A percentile compares a stretch with the other conserved stretches of the same genome.
Evolutionary conservation across 1,140 invertebrate genomes (phyloP).

Genomic region (Drosophila lini): DNA sequence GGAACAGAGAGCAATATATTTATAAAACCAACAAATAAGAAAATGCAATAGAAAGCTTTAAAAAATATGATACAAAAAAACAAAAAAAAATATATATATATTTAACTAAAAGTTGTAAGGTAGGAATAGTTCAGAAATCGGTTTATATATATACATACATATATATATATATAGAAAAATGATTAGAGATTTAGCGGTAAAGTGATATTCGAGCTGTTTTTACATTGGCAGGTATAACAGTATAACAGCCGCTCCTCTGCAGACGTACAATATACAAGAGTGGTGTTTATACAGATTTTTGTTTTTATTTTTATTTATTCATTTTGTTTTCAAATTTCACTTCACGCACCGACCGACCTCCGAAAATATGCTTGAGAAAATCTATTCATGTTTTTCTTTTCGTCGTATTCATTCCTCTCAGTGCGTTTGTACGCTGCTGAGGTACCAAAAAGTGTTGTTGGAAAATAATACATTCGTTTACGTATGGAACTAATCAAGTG

Average conservation of each 20-base stretch:
- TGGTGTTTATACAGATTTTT: conserved; percentile 31
- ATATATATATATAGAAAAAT: conserved; percentile 26
- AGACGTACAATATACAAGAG: conserved; percentile 29
- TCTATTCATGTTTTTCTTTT: conserved; percentile 79
- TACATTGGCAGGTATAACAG: conserved; percentile 38
- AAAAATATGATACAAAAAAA: conserved; percentile 32
- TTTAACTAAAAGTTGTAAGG: conserved; percentile 16
- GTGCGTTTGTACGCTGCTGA: conserved; percentile 2
- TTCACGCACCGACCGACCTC: conserved; percentile 80
- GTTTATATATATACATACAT: conserved; percentile 24
- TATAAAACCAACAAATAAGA: conserved; percentile 54
- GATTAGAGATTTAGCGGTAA: conserved; percentile 17
- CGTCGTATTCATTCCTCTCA: conserved; percentile 44
- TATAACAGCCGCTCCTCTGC: conserved; percentile 27
- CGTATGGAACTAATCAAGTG: conserved; percentile 62
- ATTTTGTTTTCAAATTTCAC: conserved; percentile 26
- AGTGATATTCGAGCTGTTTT: conserved; percentile 49
- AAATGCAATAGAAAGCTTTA: conserved; percentile 16
- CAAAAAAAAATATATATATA: conserved; percentile 6
- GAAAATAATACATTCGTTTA: conserved; percentile 33
- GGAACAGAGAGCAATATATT: conserved; percentile 57
- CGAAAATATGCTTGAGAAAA: conserved; percentile 84
- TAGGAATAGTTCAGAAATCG: conserved; percentile 23
- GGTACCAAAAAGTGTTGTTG: conserved; percentile 35
- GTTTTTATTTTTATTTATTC: conserved; percentile 4